Evolutionary conservation across 2,113 vertebrate genomes (phyloP), one percentile per base, ranked within the genome.

Genomic region (Dipodomys spectabilis): DNA sequence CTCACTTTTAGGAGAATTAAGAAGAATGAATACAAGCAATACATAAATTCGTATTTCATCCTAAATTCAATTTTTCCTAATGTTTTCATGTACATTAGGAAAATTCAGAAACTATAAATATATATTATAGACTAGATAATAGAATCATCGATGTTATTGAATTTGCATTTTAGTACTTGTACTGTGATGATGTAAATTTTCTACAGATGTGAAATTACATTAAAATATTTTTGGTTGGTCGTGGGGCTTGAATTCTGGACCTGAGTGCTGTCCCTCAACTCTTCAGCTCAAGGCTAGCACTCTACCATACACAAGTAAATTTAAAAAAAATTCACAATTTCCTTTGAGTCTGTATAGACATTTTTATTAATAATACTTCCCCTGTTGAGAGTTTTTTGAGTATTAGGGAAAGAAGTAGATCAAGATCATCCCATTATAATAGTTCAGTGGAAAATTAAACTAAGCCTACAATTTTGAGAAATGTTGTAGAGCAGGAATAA

Each of bases 11-110:
- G 2, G 18, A 83, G 27, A 87, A 2, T 77, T 82, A 64, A 92
- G 28, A 83, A 6, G 92, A 28, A 88, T 60, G n/a, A 82, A 64
- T 67, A 78, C 79, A 92, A 96, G 25, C 35, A 86, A 88, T 30
- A 35, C 4, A 74, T 71, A 23, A 86, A 49, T 90, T 68, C 85
- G 19, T 28, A 86, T 3, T 64, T 45, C 53, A 91, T 75, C 9
- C 44, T 49, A 49, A 49, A 49, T 49, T 11, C 9, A 12, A 49
- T 49, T 49, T 49, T 49, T 49, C 39, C 39, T 39, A 39, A 39
- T 39, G 39, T 39, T 39, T 39, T 39, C 39, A 39, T 39, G 39
- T 39, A 39, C 83, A 93, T 5, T 62, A 20, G 20, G 18, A 67
- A 28, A 86, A 92, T 0, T 65, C 30, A 90, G 16, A 78, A 85